phyloP scores from a whole-genome alignment of 2,113 vertebrate genomes.

The Clarias magur region DNA sequence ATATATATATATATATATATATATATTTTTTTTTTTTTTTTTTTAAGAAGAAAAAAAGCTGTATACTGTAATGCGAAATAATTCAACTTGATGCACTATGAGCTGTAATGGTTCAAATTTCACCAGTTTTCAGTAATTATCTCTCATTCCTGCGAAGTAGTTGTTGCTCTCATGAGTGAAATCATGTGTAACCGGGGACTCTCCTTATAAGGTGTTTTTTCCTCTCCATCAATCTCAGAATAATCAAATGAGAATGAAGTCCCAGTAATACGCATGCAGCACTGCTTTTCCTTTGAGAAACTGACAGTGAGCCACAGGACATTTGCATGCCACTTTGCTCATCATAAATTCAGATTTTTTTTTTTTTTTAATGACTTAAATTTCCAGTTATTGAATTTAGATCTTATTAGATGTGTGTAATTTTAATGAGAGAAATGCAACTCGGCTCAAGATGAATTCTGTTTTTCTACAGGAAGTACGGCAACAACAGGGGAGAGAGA shows the following conservation, averaged over 20 bases:
- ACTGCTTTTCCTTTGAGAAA: conserved; percentile 56
- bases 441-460: background rate
- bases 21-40: too few species aligned
- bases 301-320: conserved; percentile 45
- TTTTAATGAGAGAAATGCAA: background rate
- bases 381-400: conserved; percentile 15
- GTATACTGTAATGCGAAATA: background rate
- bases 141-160: conserved; percentile 7
- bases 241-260: conserved; percentile 66
- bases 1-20: too few species aligned
- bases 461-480: background rate
- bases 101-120: background rate
- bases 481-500: background rate
- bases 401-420: background rate
- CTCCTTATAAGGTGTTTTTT: background rate
- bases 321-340: conserved; percentile 43
- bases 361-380: conserved; percentile 16
- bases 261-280: conserved; percentile 59
- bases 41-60: background rate
- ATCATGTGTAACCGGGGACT: background rate
- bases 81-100: background rate
- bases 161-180: background rate
- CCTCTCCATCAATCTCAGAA: conserved; percentile 65
- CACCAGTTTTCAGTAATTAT: conserved; percentile 10
- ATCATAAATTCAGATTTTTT: conserved; percentile 17